These are phyloP conservation scores for Bolinopsis microptera DNA, from an alignment of 37 sponge, comb jelly and placozoan genomes.

Conservation along the genomic window DNA sequence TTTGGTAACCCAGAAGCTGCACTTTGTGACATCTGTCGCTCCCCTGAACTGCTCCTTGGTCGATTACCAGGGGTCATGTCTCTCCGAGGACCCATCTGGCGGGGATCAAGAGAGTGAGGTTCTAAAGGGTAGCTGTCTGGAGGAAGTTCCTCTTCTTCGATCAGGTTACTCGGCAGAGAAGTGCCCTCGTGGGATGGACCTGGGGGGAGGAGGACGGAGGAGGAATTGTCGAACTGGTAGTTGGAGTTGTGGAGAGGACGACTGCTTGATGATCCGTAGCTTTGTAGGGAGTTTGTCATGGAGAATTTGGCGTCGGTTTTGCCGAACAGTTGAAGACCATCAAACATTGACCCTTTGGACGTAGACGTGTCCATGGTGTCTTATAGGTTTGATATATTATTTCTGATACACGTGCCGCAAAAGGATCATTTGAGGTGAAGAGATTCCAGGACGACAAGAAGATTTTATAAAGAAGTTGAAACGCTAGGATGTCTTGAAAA, in stretches of 20 bases:
- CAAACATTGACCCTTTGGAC: slow-evolving; percentile 51
- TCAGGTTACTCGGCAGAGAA: not conserved
- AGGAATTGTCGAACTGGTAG: not conserved
- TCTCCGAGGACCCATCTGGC: not conserved
- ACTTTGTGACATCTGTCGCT: not conserved
- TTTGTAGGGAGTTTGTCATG: not conserved
- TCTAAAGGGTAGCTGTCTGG: not conserved
- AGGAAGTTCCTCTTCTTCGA: slow-evolving; percentile 22
- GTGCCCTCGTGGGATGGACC: not conserved
- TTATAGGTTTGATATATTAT: not conserved
- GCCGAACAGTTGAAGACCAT: slow-evolving; percentile 56
- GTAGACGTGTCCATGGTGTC: not conserved
- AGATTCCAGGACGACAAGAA: too few species aligned
- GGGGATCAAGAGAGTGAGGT: not conserved
- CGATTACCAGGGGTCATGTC: not conserved
- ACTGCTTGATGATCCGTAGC: not conserved
- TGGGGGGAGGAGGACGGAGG: not conserved
- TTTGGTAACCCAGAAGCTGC: not conserved
- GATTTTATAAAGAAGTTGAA: too few species aligned
- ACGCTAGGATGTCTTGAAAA: too few species aligned
- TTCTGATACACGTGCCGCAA: too few species aligned
- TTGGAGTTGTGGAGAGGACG: slow-evolving; percentile 6
- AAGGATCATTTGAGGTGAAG: too few species aligned
- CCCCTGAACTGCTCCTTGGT: not conserved
- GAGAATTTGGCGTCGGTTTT: slow-evolving; percentile 64